phyloP scores from a whole-genome alignment of 2,113 vertebrate species.

The Thermophis baileyi region DNA sequence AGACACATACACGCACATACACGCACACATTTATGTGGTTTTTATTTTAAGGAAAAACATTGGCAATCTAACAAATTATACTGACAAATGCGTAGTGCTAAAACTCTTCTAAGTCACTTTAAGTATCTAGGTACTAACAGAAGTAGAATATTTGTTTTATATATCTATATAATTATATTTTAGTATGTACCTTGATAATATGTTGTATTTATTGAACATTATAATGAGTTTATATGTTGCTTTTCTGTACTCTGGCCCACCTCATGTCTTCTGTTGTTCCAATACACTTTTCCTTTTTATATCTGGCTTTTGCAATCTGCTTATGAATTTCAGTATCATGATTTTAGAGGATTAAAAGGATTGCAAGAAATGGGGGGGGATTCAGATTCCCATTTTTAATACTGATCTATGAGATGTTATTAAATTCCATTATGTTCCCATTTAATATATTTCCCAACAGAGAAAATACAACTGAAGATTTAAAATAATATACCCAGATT shows the following conservation, averaged over 20 bases:
- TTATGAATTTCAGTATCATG: neutral
- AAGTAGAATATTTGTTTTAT: neutral
- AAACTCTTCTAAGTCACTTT: neutral
- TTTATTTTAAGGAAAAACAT: neutral
- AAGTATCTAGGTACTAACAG: neutral
- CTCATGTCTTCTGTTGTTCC: neutral
- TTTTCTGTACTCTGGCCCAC: neutral
- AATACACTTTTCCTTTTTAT: neutral
- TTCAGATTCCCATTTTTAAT: neutral
- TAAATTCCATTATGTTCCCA: neutral
- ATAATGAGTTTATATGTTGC: neutral
- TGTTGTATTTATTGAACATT: neutral
- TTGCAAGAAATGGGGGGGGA: neutral
- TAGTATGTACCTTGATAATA: neutral
- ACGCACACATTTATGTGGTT: neutral
- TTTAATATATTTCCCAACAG: neutral
- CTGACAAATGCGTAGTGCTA: neutral
- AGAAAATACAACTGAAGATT: neutral
- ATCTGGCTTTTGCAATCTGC: neutral
- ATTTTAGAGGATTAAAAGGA: neutral
- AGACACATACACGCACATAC: too few relatives aligned
- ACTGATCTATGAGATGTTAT: neutral
- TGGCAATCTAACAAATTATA: neutral
- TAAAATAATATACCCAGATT: neutral
- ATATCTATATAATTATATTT: neutral